Evolutionary conservation across 2,888 invertebrate species (phyloP).

Genomic region (Eupithecia tripunctaria): DNA sequence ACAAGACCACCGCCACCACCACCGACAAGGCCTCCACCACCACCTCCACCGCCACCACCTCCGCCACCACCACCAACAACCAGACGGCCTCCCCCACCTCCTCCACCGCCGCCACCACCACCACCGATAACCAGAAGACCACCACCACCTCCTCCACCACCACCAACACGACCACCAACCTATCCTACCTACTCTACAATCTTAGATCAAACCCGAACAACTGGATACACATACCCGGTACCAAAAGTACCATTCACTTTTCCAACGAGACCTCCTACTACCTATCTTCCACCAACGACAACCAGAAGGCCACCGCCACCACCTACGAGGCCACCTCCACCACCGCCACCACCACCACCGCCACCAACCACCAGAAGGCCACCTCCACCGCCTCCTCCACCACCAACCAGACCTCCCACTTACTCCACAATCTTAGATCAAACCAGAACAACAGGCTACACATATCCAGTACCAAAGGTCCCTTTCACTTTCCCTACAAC

Average conservation of each 20-base stretch:
- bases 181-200: conserved; percentile 47
- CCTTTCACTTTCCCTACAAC: conserved; percentile 47
- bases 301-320: conserved; percentile 44
- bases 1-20: conserved; percentile 38
- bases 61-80: conserved; percentile 36
- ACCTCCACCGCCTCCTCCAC: conserved; percentile 39
- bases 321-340: conserved; percentile 41
- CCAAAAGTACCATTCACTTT: conserved; percentile 62
- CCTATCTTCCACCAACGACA: conserved; percentile 32
- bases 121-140: conserved; percentile 25
- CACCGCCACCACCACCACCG: conserved; percentile 39
- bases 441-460: conserved; percentile 58
- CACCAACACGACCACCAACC: conserved; percentile 37
- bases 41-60: conserved; percentile 39
- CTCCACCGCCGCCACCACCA: conserved; percentile 19
- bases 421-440: conserved; percentile 47
- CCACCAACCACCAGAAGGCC: conserved; percentile 42
- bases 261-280: conserved; percentile 39
- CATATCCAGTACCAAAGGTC: conserved; percentile 54
- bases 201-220: conserved; percentile 51
- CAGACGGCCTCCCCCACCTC: conserved; percentile 33
- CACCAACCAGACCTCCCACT: conserved; percentile 38
- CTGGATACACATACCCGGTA: conserved; percentile 62
- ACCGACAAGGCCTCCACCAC: conserved; percentile 39
- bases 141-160: conserved; percentile 38